Evolutionary conservation across 2,797 vertebrate species (phyloP).

Genomic region (Danio albolineatus): DNA sequence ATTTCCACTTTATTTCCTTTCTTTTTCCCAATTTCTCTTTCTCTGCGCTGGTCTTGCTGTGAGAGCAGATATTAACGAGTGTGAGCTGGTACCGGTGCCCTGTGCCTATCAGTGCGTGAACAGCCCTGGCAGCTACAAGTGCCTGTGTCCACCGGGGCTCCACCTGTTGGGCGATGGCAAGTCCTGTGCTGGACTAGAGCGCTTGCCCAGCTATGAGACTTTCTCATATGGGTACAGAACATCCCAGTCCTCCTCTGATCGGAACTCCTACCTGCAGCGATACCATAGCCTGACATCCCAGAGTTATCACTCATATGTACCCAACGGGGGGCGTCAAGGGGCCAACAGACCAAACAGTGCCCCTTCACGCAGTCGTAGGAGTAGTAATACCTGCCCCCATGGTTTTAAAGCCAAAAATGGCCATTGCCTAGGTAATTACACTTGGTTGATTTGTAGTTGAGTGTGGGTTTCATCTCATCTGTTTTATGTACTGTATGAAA

Average conservation of each 20-base stretch:
- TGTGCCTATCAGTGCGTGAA: slow-evolving; percentile 95
- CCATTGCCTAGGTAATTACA: slow-evolving; percentile 93
- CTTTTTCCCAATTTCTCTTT: slow-evolving; percentile 18
- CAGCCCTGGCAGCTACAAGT: slow-evolving; percentile 95
- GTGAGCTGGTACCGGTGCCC: slow-evolving; percentile 89
- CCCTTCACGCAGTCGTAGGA: slow-evolving; percentile 78
- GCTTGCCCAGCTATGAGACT: slow-evolving; percentile 86
- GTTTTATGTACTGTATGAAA: neutral
- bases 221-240: slow-evolving; percentile 85
- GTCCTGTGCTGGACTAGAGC: slow-evolving; percentile 95
- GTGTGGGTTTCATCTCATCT: neutral
- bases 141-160: slow-evolving; percentile 91
- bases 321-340: slow-evolving; percentile 51
- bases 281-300: slow-evolving; percentile 93
- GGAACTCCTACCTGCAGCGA: slow-evolving; percentile 82
- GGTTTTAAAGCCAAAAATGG: slow-evolving; percentile 87
- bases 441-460: slow-evolving; percentile 42
- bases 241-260: slow-evolving; percentile 83
- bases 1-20: slow-evolving; percentile 54
- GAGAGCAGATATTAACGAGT: slow-evolving; percentile 98
- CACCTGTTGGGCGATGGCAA: slow-evolving; percentile 94
- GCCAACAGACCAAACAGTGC: slow-evolving; percentile 55
- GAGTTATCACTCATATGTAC: slow-evolving; percentile 87
- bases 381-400: slow-evolving; percentile 78
- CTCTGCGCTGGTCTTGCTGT: slow-evolving; percentile 73